Percentiles rank a stretch among this genome's conserved stretches.
Conservation (phyloP, 1,140 invertebrate genomes). For the Hylaeus volcanicus region DNA sequence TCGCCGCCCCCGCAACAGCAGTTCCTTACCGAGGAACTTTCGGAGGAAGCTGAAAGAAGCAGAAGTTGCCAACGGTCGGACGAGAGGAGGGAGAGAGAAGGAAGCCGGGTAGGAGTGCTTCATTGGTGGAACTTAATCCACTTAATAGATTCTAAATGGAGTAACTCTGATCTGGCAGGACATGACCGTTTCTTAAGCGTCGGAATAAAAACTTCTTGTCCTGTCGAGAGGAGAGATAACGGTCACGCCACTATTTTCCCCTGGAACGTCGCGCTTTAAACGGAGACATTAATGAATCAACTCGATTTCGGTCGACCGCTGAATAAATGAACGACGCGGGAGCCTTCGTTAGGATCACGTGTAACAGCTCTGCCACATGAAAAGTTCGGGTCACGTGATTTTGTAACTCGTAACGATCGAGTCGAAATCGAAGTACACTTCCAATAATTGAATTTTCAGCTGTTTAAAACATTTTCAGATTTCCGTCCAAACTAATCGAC, state of each 20-base stretch:
- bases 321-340: neutral
- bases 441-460: too few relatives aligned
- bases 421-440: too few relatives aligned
- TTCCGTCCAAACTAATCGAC: too few relatives aligned
- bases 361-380: neutral
- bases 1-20: slow-evolving; percentile 19
- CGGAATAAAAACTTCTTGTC: slow-evolving; percentile 59
- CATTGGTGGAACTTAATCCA: slow-evolving; percentile 71
- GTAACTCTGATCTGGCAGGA: slow-evolving; percentile 65
- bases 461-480: too few relatives aligned
- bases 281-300: neutral
- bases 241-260: neutral
- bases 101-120: slow-evolving; percentile 55
- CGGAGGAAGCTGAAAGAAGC: slow-evolving; percentile 58
- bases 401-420: too few relatives aligned
- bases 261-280: slow-evolving; percentile 3
- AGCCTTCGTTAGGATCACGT: too few relatives aligned
- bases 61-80: slow-evolving; percentile 60
- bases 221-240: slow-evolving; percentile 21
- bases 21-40: slow-evolving; percentile 57
- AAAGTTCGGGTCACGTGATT: too few relatives aligned
- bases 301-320: neutral
- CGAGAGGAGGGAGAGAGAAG: slow-evolving; percentile 55
- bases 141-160: slow-evolving; percentile 74
- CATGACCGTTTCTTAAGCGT: slow-evolving; percentile 57